Conservation (phyloP, 92 coral and sea anemone genomes). For the Palythoa grandiflora region DNA sequence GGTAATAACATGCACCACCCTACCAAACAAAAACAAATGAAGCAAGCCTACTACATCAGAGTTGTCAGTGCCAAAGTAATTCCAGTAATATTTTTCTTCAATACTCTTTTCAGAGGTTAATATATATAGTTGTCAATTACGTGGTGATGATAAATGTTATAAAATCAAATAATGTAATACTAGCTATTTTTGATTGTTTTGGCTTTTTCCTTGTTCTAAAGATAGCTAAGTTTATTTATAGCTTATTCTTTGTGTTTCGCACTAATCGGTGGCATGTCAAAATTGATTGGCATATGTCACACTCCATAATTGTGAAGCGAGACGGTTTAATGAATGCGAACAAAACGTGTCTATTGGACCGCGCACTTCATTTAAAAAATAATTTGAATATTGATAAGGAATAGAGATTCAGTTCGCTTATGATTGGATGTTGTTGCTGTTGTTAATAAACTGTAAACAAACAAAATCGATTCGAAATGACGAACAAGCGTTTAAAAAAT, state of each 20-base stretch:
- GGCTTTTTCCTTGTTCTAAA: no score
- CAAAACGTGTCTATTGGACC: background rate
- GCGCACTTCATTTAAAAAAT: slow-evolving; percentile 2
- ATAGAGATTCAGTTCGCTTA: background rate
- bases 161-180: no score
- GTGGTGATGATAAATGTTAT: no score
- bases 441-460: background rate
- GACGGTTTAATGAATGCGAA: background rate
- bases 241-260: background rate
- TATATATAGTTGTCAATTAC: background rate
- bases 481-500: background rate
- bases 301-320: background rate
- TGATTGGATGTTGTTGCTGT: slow-evolving; percentile 1
- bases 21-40: background rate
- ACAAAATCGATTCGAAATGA: background rate
- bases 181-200: no score
- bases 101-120: background rate
- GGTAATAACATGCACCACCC: background rate
- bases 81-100: background rate
- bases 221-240: background rate
- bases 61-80: background rate
- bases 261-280: background rate
- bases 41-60: background rate
- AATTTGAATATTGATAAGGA: slow-evolving; percentile 22
- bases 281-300: background rate